A percentile compares a stretch with the other conserved stretches of the same genome.
Conservation (phyloP, 2,888 invertebrate species). For the Spisula solida region DNA sequence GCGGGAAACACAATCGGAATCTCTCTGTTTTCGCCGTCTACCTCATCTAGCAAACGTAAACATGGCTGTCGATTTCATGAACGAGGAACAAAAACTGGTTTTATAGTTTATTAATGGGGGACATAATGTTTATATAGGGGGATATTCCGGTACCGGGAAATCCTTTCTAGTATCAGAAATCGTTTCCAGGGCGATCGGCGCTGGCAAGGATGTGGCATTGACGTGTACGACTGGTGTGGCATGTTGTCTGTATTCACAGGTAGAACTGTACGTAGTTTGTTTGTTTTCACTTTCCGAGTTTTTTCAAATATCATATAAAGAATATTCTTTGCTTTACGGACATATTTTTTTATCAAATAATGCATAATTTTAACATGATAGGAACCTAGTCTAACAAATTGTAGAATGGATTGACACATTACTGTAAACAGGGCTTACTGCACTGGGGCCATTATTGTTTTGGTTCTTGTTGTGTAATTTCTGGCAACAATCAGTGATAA, state of each 20-base stretch:
- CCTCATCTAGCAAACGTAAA: not conserved
- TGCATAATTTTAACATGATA: no score
- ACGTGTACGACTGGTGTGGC: conserved; percentile 41
- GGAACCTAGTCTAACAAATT: no score
- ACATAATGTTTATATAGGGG: conserved; percentile 36
- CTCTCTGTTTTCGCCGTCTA: not conserved
- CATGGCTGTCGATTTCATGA: not conserved
- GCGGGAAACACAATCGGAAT: conserved; percentile 15
- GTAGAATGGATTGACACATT: no score
- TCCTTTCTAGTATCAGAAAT: conserved; percentile 18
- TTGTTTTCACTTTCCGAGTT: no score
- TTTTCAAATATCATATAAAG: no score
- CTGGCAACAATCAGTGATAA: no score
- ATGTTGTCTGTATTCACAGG: conserved; percentile 35
- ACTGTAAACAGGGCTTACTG: no score
- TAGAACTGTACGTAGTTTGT: not conserved
- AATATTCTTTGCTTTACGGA: no score
- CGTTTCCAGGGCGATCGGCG: not conserved
- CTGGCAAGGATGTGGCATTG: not conserved
- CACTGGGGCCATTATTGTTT: no score
- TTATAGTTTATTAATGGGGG: not conserved
- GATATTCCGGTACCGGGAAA: conserved; percentile 32
- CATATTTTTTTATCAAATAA: no score
- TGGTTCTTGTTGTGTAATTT: no score
- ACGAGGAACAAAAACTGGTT: conserved; percentile 1